Percentiles rank a stretch among this genome's conserved stretches.
phyloP scores from a whole-genome alignment of 2,888 invertebrate genomes.

The Syrista parreyssii region DNA sequence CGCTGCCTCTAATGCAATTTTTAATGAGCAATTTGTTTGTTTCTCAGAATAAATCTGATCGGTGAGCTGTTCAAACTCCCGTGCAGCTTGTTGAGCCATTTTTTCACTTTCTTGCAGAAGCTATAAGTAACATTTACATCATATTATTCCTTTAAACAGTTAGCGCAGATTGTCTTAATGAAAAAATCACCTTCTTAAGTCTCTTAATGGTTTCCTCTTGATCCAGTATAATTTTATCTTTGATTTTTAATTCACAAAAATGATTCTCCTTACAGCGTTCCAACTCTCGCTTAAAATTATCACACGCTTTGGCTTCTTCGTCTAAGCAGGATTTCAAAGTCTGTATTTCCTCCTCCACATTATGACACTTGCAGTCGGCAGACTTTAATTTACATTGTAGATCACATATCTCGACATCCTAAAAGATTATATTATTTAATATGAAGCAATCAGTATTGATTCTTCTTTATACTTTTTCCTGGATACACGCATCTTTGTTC shows the following conservation, averaged over 20 bases:
- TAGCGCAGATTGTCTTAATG: background rate
- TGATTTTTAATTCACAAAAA: conserved; percentile 42
- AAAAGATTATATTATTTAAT: background rate
- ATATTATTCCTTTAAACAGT: background rate
- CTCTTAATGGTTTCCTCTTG: conserved; percentile 45
- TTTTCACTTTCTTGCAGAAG: conserved; percentile 46
- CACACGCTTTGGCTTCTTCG: conserved; percentile 30
- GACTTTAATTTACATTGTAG: conserved; percentile 30
- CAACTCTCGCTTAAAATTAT: conserved; percentile 38
- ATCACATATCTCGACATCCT: conserved; percentile 34
- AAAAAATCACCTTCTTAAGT: conserved; percentile 36
- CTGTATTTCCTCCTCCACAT: conserved; percentile 37
- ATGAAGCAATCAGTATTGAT: background rate
- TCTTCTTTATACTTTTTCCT: conserved; percentile 25
- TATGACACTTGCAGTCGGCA: conserved; percentile 24
- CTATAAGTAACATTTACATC: conserved; percentile 25
- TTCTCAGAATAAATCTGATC: conserved; percentile 40
- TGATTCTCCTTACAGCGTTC: conserved; percentile 38
- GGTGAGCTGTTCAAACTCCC: conserved; percentile 44
- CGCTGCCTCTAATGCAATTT: conserved; percentile 28
- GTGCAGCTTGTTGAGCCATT: conserved; percentile 44
- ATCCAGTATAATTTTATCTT: conserved; percentile 50
- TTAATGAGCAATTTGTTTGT: conserved; percentile 35
- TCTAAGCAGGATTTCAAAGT: conserved; percentile 32
- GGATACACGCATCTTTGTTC: conserved; percentile 35